Evolutionary conservation across 2,888 invertebrate species (phyloP), one percentile per base, ranked within the genome.

Genomic region (Eupithecia tripunctaria): DNA sequence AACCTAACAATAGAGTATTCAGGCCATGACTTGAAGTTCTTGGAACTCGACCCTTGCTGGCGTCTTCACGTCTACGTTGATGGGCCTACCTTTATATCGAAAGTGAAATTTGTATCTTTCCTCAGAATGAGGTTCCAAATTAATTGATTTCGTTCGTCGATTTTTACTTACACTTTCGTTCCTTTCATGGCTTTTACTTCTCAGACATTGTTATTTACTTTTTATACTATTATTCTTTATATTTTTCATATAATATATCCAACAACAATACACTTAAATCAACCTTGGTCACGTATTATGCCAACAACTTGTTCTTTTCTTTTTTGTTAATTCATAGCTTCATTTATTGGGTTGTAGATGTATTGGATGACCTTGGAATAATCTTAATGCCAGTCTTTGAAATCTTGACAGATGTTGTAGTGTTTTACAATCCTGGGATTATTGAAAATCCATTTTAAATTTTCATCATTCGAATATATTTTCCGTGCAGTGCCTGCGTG

Each of bases 21-120:
- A 70, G n/a, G n/a, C 69, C 21, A 8, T 66, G 64, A 68, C 62
- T 8, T 27, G 21, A 65, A 59, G 27, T 76, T 76, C 76, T 70
- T 0, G 66, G 73, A 76, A 73, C 18, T 25, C 60, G 67, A 64
- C 67, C 71, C 71, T 62, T 21, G n/a, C 41, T 38, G 76, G 76
- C 76, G 76, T 76, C 76, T 38, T 25, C 25, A 27, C 32, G 76
- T 76, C 76, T 76, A n/a, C 32, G n/a, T 32, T 63, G 71, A 56
- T 70, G 59, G 25, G 32, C 2, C 4, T 25, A 56, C 71, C 62
- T 68, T 70, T 73, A 65, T 62, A 76, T 47, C 70, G 74, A 76
- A 72, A 76, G 76, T 70, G 72, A 76, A 76, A 74, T 73, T 67
- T 59, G 21, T 68, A 65, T 56, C 63, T 76, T 69, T 71, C 71